Evolutionary conservation across 2,888 invertebrate species (phyloP).

Genomic region (Diarsia mendica): DNA sequence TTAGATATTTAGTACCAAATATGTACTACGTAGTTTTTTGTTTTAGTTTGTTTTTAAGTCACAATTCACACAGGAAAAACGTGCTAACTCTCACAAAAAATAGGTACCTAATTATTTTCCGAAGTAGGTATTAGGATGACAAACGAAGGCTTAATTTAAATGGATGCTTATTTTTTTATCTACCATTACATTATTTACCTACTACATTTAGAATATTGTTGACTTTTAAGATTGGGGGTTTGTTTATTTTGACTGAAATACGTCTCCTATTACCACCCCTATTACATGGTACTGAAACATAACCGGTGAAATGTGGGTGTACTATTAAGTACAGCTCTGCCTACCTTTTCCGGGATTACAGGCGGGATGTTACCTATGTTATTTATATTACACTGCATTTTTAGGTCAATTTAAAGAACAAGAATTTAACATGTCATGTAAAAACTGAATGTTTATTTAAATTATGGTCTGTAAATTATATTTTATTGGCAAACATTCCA

Average conservation of each 20-base stretch:
- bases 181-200: too few species aligned
- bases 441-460: neutral
- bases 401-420: neutral
- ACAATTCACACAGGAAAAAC: neutral
- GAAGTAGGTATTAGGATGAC: neutral
- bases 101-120: neutral
- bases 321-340: too few species aligned
- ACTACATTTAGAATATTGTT: too few species aligned
- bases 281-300: too few species aligned
- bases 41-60: neutral
- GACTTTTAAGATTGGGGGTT: too few species aligned
- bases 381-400: neutral
- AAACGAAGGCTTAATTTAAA: neutral
- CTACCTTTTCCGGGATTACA: neutral
- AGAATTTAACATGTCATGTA: neutral
- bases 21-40: neutral
- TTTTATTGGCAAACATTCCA: neutral
- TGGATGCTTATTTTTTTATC: too few species aligned
- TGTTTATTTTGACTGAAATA: too few species aligned
- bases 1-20: neutral
- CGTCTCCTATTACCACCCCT: too few species aligned
- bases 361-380: neutral
- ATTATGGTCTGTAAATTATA: slow-evolving; percentile 8
- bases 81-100: neutral
- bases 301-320: too few species aligned